Percentiles rank a stretch among this genome's conserved stretches.
Evolutionary conservation across 2,888 invertebrate genomes (phyloP).

Genomic region (Cinara cedri): DNA sequence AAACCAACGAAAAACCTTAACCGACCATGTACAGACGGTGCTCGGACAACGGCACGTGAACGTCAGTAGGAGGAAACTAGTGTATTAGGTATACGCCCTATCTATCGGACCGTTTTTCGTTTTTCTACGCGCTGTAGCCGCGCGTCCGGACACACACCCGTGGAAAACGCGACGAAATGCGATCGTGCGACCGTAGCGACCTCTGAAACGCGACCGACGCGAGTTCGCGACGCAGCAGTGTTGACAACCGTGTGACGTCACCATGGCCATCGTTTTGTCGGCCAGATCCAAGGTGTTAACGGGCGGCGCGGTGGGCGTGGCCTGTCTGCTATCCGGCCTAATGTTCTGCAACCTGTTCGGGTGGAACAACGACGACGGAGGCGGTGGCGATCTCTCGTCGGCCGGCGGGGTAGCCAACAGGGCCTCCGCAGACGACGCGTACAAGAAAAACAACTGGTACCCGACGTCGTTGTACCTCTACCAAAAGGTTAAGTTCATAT

Average conservation of each 20-base stretch:
- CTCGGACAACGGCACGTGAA: too few species aligned
- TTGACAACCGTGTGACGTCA: constrained; percentile 49
- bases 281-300: constrained; percentile 70
- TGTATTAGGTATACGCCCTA: too few species aligned
- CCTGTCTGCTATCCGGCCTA: constrained; percentile 37
- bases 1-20: too few species aligned
- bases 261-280: constrained; percentile 73
- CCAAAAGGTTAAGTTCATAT: constrained; percentile 34
- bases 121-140: too few species aligned
- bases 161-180: neutral
- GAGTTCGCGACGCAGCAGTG: too few species aligned
- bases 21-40: too few species aligned
- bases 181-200: neutral
- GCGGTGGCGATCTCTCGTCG: neutral
- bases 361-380: constrained; percentile 7
- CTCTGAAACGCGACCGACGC: neutral
- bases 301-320: constrained; percentile 65
- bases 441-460: constrained; percentile 23
- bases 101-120: too few species aligned
- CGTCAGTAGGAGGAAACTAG: too few species aligned
- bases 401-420: neutral
- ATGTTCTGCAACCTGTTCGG: constrained; percentile 51
- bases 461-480: constrained; percentile 49
- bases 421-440: neutral
- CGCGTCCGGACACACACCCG: too few species aligned